Conservation (phyloP, 35 echinoderm and acorn worm species). For the Lytechinus pictus region DNA sequence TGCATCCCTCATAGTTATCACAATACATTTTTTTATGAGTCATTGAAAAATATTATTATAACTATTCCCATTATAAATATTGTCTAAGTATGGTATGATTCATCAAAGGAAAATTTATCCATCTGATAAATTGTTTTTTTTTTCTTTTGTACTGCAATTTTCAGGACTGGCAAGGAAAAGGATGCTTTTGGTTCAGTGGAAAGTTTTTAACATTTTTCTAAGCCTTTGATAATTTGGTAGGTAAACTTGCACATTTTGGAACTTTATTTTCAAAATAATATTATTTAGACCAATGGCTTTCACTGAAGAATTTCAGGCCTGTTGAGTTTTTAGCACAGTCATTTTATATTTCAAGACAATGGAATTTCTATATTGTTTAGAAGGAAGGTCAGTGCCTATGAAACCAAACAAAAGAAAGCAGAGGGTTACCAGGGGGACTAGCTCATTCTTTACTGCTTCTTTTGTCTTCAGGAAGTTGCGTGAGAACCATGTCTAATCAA, state of each 20-base stretch:
- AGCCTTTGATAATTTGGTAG: not conserved
- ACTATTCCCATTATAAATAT: too few species aligned
- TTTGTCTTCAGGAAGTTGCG: slow-evolving; percentile 17
- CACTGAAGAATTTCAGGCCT: not conserved
- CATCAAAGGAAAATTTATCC: too few species aligned
- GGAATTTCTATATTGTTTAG: not conserved
- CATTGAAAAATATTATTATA: too few species aligned
- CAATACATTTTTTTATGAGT: too few species aligned
- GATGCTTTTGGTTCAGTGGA: not conserved
- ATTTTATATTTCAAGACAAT: not conserved
- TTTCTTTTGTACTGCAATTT: not conserved
- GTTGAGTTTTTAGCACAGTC: not conserved
- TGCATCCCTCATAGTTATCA: too few species aligned
- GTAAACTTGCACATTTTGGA: not conserved
- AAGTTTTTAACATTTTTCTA: not conserved
- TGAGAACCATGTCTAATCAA: slow-evolving; percentile 19
- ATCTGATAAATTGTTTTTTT: too few species aligned
- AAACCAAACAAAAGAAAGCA: not conserved
- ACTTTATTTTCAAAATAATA: not conserved
- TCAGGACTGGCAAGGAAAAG: not conserved
- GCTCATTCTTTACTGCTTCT: not conserved
- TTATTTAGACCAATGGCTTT: not conserved
- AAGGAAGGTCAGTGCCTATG: not conserved
- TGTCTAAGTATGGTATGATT: too few species aligned
- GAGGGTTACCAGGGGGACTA: not conserved